Evolutionary conservation across 2,113 vertebrate genomes (phyloP).

Genomic region (Spea bombifrons): DNA sequence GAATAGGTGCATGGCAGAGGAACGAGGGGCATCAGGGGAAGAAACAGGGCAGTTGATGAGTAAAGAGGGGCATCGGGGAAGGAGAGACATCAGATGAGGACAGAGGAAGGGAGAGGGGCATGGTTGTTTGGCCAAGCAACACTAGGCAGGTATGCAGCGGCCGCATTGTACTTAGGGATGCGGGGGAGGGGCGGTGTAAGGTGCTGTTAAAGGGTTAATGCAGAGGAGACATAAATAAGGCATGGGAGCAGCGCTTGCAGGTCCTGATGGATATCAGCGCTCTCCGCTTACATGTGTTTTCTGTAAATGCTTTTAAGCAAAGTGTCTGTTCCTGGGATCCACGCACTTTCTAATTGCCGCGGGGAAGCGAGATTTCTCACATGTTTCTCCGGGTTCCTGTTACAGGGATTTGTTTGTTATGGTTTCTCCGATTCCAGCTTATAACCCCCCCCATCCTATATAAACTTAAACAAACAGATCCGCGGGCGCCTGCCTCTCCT

Average conservation of each 20-base stretch:
- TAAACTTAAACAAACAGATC: slow-evolving; percentile 22
- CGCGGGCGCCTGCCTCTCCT: not conserved
- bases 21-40: too few relatives aligned
- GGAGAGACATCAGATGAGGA: too few relatives aligned
- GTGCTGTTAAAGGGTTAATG: slow-evolving; percentile 28
- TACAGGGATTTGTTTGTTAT: slow-evolving; percentile 37
- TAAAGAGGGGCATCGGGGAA: too few relatives aligned
- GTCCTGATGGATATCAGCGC: slow-evolving; percentile 39
- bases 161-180: not conserved
- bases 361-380: slow-evolving; percentile 31
- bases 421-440: not conserved
- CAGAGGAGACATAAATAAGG: slow-evolving; percentile 43
- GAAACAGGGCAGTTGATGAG: too few relatives aligned
- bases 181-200: not conserved
- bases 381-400: slow-evolving; percentile 34
- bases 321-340: slow-evolving; percentile 45
- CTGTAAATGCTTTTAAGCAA: slow-evolving; percentile 49
- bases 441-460: not conserved
- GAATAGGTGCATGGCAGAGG: too few relatives aligned
- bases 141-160: too few relatives aligned
- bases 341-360: slow-evolving; percentile 45
- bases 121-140: too few relatives aligned
- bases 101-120: too few relatives aligned
- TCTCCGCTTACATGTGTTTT: slow-evolving; percentile 46
- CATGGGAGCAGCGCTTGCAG: slow-evolving; percentile 38